These are phyloP conservation scores for Alectoris magna DNA, from an alignment of 2,797 vertebrate species.

Conservation along the genomic window DNA sequence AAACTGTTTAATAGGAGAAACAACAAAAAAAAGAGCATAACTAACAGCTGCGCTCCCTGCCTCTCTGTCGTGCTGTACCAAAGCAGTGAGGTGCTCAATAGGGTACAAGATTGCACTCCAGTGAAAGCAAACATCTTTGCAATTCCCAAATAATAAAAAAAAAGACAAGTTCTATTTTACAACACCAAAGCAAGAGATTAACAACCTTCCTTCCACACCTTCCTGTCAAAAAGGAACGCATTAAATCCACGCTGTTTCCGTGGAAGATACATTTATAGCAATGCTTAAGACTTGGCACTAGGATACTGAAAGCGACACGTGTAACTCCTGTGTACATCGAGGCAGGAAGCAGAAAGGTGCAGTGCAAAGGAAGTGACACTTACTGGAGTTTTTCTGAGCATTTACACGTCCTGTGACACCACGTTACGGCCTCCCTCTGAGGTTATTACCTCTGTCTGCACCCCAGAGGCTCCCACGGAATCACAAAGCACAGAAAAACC, in stretches of 20 bases:
- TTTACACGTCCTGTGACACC: accelerated
- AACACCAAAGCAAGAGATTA: too few relatives aligned
- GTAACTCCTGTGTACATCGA: background rate
- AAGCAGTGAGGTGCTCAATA: accelerated
- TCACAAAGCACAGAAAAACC: background rate
- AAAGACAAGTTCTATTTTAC: background rate
- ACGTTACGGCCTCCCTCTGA: background rate
- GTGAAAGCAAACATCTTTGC: background rate
- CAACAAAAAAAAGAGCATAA: background rate
- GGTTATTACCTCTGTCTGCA: accelerated
- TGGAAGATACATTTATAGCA: background rate
- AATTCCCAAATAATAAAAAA: background rate
- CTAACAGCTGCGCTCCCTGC: background rate
- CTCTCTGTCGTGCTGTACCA: background rate
- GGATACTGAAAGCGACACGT: background rate
- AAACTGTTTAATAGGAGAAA: background rate
- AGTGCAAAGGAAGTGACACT: background rate
- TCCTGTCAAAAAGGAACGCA: accelerated
- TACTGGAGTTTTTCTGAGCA: background rate
- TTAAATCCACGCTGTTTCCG: background rate
- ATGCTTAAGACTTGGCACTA: background rate
- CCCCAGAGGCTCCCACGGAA: accelerated
- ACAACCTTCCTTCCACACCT: background rate
- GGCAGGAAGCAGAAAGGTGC: background rate
- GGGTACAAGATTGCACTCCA: background rate